Base-by-base conservation (phyloP, 1,140 invertebrate genomes). In the Lycorma delicatula region DNA sequence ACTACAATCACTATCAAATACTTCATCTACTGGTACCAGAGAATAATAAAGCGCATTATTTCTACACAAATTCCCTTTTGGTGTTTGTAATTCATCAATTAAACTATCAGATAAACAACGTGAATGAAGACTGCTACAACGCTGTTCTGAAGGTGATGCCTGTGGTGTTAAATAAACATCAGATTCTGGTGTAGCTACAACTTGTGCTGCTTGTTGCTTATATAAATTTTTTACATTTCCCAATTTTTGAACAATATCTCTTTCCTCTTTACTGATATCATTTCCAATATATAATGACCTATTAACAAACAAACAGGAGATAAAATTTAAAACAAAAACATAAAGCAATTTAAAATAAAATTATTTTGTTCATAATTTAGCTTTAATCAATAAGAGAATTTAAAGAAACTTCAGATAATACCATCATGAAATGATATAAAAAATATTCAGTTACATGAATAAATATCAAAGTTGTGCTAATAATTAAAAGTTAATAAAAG, bases 21-120 rank as follows among this genome's bases (percentile, higher is more conserved):
- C 60, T 44, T 67, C 64, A 41, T 68, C 65, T 6, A 67, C 34
- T 38, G 64, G 61, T 26, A 68, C 65, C 34, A 67, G 52, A 20
- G 62, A 62, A 46, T 68, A 68, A 53, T 67, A 68, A 11, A 59
- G 41, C 12, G 56, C 36, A 26, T 51, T 58, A 25, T 54, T 56
- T 27, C 27, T 60, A 18, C 38, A 47, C 20, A 56, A 34, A 29
- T 58, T 22, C 12, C 44, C 41, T 26, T 12, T 26, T 34, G 52
- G 20, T 18, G 51, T 23, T 5, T n/a, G n/a, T 22, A 38, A 29
- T 34, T 57, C 28, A 22, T 27, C 44, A 16, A 53, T 18, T 36
- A 36, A 49, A 31, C 57, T 59, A 25, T 53, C 51, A 18, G 51
- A 59, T 18, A 18, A 49, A 26, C 26, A 46, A 4, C 50, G 27